Base-by-base conservation (phyloP, 2,888 invertebrate species). In the Stenotaenia linearis region DNA sequence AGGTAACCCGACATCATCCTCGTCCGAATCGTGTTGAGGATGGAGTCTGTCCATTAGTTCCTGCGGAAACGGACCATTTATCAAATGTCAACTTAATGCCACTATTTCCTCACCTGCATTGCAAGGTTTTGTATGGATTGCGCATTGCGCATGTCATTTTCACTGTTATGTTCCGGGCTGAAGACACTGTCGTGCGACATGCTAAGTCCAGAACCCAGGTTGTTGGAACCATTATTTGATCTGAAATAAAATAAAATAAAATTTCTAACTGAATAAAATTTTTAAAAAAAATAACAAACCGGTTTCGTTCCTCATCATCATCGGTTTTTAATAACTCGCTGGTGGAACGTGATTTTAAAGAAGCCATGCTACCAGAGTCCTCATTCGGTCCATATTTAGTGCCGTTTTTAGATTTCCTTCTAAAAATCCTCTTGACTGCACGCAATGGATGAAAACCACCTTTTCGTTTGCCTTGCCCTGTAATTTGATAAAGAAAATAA, bases 101-200 rank as follows among this genome's bases (percentile, higher is more conserved):
- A 77, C 37, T 1, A 77, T 15, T 23, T 35, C 75, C 32, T 35
- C 30, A 78, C 78, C 37, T 78, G 78, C 78, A 78, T 32, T n/a
- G 78, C 78, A 6, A 78, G 30, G 37, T 78, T 78, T 32, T 78
- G 78, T 30, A 78, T 78, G 18, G 78, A 78, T 32, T 78, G 61
- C 28, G 78, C 78, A 32, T 25, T 78, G 28, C 78, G 78, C 32
- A 78, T 78, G 61, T 78, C 78, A 61, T 78, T 61, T n/a, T 56
- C 56, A 23, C 37, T 37, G 37, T 61, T 61, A 76, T 82, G 83
- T 85, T 91, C 92, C 80, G 93, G 93, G 79, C 94, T 93, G 89
- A 96, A 96, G 84, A 96, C 93, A 82, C 95, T 95, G 89, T 96
- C 95, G 87, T 95, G 95, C 25, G 95, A 95, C 84, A 95, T 93